Evolutionary conservation across 2,113 vertebrate genomes (phyloP).

Genomic region (Archilochus colubris): DNA sequence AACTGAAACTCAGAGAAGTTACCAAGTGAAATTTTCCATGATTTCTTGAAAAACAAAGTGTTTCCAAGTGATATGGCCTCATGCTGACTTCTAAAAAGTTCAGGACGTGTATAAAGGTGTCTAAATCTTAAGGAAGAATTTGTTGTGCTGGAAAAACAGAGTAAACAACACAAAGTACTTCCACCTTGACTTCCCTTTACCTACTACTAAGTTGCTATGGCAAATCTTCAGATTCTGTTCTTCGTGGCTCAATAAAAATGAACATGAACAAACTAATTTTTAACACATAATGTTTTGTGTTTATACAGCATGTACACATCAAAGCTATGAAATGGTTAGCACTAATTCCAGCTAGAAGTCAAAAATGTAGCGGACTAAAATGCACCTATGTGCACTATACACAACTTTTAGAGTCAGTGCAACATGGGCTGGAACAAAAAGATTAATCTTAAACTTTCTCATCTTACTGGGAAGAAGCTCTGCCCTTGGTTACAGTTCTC

Average conservation of each 20-base stretch:
- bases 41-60: neutral
- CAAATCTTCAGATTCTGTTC: neutral
- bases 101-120: neutral
- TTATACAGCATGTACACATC: neutral
- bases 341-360: neutral
- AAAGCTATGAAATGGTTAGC: neutral
- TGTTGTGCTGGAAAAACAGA: neutral
- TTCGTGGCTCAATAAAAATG: neutral
- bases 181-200: neutral
- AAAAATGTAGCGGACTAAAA: neutral
- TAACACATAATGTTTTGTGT: neutral
- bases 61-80: neutral
- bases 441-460: neutral
- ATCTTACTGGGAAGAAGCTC: neutral
- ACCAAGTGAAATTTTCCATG: neutral
- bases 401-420: neutral
- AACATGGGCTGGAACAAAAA: neutral
- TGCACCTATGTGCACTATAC: neutral
- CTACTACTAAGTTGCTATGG: neutral
- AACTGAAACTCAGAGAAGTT: neutral
- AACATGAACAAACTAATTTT: neutral
- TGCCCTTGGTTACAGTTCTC: neutral
- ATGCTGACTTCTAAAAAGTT: neutral
- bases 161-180: neutral
- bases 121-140: neutral